phyloP scores from a whole-genome alignment of 2,888 invertebrate genomes.

The Choreutis nemorana region DNA sequence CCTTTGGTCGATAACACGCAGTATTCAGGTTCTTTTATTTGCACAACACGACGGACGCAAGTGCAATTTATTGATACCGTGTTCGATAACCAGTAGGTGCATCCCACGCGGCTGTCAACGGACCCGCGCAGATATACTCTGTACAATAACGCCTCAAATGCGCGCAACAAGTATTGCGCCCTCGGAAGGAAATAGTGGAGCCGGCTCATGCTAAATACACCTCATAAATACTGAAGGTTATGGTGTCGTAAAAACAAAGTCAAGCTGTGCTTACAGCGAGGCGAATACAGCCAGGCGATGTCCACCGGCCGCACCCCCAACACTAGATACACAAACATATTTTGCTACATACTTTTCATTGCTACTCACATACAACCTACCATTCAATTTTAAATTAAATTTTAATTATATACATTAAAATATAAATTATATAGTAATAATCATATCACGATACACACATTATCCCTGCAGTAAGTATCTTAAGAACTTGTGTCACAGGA shows the following conservation, averaged over 20 bases:
- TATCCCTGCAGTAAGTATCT: no score
- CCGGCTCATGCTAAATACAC: slow-evolving; percentile 48
- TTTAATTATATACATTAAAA: no score
- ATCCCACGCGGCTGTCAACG: slow-evolving; percentile 38
- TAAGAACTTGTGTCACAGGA: no score
- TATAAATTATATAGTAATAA: no score
- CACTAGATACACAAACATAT: no score
- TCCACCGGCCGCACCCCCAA: slow-evolving; percentile 20
- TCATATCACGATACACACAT: no score
- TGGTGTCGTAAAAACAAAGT: slow-evolving; percentile 59
- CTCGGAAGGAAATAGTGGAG: slow-evolving; percentile 45
- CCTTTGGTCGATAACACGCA: slow-evolving; percentile 50
- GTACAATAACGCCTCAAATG: slow-evolving; percentile 19
- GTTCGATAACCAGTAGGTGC: slow-evolving; percentile 57
- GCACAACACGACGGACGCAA: slow-evolving; percentile 47
- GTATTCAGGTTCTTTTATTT: slow-evolving; percentile 51
- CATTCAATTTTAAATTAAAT: no score
- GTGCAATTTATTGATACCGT: slow-evolving; percentile 62
- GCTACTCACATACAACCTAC: no score
- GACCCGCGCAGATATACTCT: slow-evolving; percentile 10
- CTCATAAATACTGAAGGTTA: slow-evolving; percentile 52
- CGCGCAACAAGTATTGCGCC: slow-evolving; percentile 33
- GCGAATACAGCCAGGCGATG: slow-evolving; percentile 39
- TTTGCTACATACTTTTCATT: no score
- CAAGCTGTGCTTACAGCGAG: slow-evolving; percentile 50